These are phyloP conservation scores for Nylanderia fulva DNA, from an alignment of 1,140 invertebrate species.

Conservation along the genomic window DNA sequence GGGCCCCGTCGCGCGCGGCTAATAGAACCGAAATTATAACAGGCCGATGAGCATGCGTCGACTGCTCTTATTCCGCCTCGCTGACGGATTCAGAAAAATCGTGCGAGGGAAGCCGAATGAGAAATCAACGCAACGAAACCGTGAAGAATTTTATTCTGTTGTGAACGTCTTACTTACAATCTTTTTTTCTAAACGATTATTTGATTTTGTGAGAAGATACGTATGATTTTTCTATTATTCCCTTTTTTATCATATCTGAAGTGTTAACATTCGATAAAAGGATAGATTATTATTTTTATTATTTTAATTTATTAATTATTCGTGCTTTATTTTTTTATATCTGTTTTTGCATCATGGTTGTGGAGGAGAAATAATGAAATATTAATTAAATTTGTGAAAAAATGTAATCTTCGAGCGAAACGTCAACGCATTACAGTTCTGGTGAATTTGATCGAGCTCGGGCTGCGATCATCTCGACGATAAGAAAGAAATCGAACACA, in stretches of 20 bases:
- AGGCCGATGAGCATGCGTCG: constrained; percentile 85
- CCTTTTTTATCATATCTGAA: background rate
- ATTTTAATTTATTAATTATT: background rate
- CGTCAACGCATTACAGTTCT: background rate
- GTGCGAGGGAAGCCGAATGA: constrained; percentile 6
- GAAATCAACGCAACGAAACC: constrained; percentile 39
- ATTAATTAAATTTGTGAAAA: constrained; percentile 11
- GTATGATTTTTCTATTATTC: background rate
- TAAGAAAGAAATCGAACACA: constrained; percentile 56
- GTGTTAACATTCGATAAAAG: background rate
- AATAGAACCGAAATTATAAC: constrained; percentile 86
- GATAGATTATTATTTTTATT: background rate
- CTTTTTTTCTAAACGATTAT: constrained; percentile 42
- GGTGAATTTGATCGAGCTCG: constrained; percentile 30
- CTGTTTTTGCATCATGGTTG: background rate
- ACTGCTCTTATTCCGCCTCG: constrained; percentile 86
- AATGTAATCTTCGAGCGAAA: background rate
- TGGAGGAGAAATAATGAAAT: background rate
- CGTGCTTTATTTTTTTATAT: background rate
- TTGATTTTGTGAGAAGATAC: constrained; percentile 29
- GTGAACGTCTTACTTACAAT: constrained; percentile 9
- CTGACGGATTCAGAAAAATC: constrained; percentile 70
- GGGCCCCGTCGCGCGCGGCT: constrained; percentile 75
- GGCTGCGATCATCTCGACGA: constrained; percentile 21
- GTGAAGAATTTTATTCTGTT: constrained; percentile 40